Evolutionary conservation across 1,140 invertebrate genomes (phyloP).

Genomic region (Tigriopus japonicus): DNA sequence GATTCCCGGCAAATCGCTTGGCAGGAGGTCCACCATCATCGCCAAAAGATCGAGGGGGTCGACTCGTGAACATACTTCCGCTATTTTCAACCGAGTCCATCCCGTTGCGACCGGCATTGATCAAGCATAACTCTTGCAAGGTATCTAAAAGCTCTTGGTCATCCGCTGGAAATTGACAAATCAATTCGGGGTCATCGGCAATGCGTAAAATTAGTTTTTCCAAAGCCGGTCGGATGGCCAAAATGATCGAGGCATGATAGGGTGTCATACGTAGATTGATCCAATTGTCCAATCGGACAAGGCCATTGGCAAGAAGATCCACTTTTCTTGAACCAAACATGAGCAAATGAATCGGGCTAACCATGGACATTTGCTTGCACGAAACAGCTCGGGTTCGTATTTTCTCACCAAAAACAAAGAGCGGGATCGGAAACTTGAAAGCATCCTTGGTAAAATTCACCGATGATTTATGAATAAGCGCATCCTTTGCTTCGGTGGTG

Average conservation of each 20-base stretch:
- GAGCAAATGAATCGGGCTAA: slow-evolving; percentile 76
- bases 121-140: too few species aligned
- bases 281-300: slow-evolving; percentile 67
- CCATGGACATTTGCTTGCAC: slow-evolving; percentile 94
- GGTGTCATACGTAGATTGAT: slow-evolving; percentile 71
- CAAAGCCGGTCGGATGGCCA: slow-evolving; percentile 63
- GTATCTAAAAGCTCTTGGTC: too few species aligned
- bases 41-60: too few species aligned
- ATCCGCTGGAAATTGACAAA: too few species aligned
- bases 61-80: too few species aligned
- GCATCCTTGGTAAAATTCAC: slow-evolving; percentile 78
- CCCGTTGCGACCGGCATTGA: too few species aligned
- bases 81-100: too few species aligned
- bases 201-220: slow-evolving; percentile 62
- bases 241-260: slow-evolving; percentile 50
- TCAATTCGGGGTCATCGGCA: slow-evolving; percentile 48
- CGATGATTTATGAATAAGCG: slow-evolving; percentile 87
- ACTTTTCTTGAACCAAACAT: slow-evolving; percentile 78
- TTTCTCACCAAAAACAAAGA: slow-evolving; percentile 96
- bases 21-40: too few species aligned
- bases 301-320: slow-evolving; percentile 32
- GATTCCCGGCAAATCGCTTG: too few species aligned
- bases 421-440: slow-evolving; percentile 71
- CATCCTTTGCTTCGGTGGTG: slow-evolving; percentile 82
- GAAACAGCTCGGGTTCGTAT: slow-evolving; percentile 86